A percentile compares a stretch with the other conserved stretches of the same genome.
These are phyloP conservation scores for Cenopis cana DNA, from an alignment of 2,888 invertebrate genomes.

Conservation along the genomic window DNA sequence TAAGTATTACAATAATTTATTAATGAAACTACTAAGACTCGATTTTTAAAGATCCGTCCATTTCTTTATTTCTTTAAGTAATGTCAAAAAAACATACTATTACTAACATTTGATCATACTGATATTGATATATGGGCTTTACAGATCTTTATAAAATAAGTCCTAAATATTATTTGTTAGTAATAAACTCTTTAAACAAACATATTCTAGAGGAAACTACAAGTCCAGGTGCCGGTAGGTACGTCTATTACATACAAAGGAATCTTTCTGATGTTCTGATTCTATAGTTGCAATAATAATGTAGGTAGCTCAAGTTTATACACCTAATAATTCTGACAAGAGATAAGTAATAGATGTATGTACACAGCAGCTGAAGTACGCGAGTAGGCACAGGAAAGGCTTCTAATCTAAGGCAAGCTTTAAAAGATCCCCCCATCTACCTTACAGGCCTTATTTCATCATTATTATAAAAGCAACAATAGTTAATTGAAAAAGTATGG, in stretches of 20 bases:
- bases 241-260: not conserved
- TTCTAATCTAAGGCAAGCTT: conserved; percentile 9
- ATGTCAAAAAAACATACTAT: no score
- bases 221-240: not conserved
- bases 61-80: no score
- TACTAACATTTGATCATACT: no score
- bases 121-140: no score
- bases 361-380: not conserved
- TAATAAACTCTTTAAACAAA: conserved; percentile 13
- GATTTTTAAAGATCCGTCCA: not conserved
- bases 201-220: not conserved
- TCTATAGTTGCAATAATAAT: no score
- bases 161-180: not conserved
- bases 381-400: not conserved
- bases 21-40: not conserved
- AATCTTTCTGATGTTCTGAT: no score
- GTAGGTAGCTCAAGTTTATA: no score
- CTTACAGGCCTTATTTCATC: not conserved
- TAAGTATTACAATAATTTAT: no score
- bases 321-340: not conserved
- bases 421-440: conserved; percentile 4
- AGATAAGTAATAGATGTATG: not conserved
- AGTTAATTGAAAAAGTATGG: no score
- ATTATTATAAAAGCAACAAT: not conserved
- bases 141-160: not conserved